Conservation (phyloP, 2,888 invertebrate genomes). For the Anoplius nigerrimus region DNA sequence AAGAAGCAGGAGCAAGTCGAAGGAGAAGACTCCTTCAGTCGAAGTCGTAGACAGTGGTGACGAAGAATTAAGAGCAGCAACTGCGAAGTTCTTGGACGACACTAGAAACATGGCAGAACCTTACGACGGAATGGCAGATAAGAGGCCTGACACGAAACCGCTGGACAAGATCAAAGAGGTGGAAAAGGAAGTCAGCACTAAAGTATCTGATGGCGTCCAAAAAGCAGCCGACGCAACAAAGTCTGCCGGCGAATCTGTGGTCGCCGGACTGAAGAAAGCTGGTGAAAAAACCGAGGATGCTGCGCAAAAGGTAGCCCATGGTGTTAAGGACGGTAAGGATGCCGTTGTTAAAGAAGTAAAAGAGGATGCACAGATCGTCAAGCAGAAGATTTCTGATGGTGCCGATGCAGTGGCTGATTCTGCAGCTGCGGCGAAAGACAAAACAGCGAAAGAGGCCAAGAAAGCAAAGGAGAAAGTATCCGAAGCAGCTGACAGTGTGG, state of each 20-base stretch:
- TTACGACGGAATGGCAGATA: background rate
- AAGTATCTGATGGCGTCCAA: background rate
- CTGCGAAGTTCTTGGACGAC: conserved; percentile 67
- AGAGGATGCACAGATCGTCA: conserved; percentile 36
- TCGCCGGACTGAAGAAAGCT: conserved; percentile 28
- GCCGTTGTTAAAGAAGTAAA: conserved; percentile 34
- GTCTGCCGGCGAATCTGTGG: conserved; percentile 73
- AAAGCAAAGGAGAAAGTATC: conserved; percentile 60
- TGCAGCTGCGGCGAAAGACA: conserved; percentile 35
- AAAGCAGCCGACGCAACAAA: conserved; percentile 73
- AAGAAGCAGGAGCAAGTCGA: conserved; percentile 64
- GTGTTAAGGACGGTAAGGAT: conserved; percentile 39
- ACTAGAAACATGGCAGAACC: conserved; percentile 46
- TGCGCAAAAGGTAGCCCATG: conserved; percentile 43
- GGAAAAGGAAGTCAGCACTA: conserved; percentile 10
- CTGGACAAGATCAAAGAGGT: conserved; percentile 47
- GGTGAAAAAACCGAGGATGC: conserved; percentile 32
- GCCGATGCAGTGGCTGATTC: conserved; percentile 30
- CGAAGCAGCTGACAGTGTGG: conserved; percentile 49
- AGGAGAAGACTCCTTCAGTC: conserved; percentile 61
- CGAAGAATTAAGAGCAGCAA: conserved; percentile 56
- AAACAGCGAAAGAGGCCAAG: conserved; percentile 51
- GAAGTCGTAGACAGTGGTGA: conserved; percentile 59
- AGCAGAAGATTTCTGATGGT: conserved; percentile 45
- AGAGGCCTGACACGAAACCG: conserved; percentile 9